Evolutionary conservation across 92 coral and sea anemone species (phyloP).

Genomic region (Paramuricea clavata): DNA sequence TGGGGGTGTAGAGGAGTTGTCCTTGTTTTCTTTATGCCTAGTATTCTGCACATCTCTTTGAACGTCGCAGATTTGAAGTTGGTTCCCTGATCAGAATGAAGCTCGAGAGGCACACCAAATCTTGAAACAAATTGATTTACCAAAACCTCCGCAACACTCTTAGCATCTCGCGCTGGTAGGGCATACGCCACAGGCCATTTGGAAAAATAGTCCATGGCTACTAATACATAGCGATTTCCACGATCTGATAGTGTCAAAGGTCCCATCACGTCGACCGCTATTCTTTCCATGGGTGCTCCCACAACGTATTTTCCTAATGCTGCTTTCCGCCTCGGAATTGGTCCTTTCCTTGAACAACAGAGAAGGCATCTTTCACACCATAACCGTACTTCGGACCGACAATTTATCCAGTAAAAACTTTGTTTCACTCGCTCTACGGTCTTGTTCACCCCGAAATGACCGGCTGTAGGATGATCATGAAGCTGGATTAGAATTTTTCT

Average conservation of each 20-base stretch:
- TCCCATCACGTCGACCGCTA: slow-evolving; percentile 34
- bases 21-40: slow-evolving; percentile 8
- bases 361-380: slow-evolving; percentile 37
- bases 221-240: slow-evolving; percentile 22
- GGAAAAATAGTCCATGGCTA: slow-evolving; percentile 30
- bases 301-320: slow-evolving; percentile 6
- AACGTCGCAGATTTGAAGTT: not conserved
- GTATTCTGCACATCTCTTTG: not conserved
- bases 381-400: slow-evolving; percentile 8
- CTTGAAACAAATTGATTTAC: not conserved
- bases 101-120: not conserved
- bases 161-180: slow-evolving; percentile 11
- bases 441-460: slow-evolving; percentile 42
- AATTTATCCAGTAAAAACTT: slow-evolving; percentile 39
- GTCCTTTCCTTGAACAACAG: slow-evolving; percentile 36
- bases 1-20: slow-evolving; percentile 28
- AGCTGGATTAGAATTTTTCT: slow-evolving; percentile 2
- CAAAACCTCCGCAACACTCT: slow-evolving; percentile 5
- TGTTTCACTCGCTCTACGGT: slow-evolving; percentile 4
- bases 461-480: slow-evolving; percentile 18
- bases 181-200: slow-evolving; percentile 45
- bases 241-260: slow-evolving; percentile 1
- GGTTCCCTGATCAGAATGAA: not conserved
- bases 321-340: not conserved
- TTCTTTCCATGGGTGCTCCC: slow-evolving; percentile 48